These are phyloP conservation scores for Synergus laeviventris DNA, from an alignment of 2,888 invertebrate species.

Conservation along the genomic window DNA sequence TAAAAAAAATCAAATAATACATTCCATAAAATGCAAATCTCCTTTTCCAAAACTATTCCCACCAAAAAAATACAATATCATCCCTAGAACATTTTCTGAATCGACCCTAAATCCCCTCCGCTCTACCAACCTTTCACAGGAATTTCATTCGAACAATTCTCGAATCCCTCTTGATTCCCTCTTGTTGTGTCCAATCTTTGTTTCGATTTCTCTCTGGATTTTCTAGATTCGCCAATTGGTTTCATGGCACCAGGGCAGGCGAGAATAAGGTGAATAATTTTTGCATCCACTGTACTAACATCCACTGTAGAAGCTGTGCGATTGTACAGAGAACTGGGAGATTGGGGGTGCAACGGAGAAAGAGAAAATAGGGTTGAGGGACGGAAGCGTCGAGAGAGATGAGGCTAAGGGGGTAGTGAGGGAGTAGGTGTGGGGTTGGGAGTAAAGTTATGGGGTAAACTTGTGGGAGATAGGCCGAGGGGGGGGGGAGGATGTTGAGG, in stretches of 20 bases:
- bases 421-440: constrained; percentile 49
- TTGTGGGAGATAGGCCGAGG: constrained; percentile 51
- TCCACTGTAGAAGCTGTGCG: constrained; percentile 40
- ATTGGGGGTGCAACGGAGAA: constrained; percentile 5
- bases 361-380: constrained; percentile 37
- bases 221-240: constrained; percentile 3
- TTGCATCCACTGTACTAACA: constrained; percentile 56
- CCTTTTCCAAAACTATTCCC: background rate
- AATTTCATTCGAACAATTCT: background rate
- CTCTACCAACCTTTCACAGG: background rate
- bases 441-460: constrained; percentile 44
- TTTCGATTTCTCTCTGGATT: constrained; percentile 24
- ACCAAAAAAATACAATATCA: background rate
- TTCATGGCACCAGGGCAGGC: constrained; percentile 20
- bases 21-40: background rate
- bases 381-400: constrained; percentile 37
- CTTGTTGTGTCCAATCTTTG: constrained; percentile 6
- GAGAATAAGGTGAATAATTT: constrained; percentile 55
- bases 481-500: constrained; percentile 48
- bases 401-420: background rate
- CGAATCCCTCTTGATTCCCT: constrained; percentile 13
- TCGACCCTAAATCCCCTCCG: background rate
- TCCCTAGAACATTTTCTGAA: background rate
- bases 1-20: background rate
- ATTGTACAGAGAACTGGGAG: constrained; percentile 32